Percentiles rank a stretch among this genome's conserved stretches.
Evolutionary conservation across 2,113 vertebrate genomes (phyloP).

Genomic region (Aegotheles bennettii): DNA sequence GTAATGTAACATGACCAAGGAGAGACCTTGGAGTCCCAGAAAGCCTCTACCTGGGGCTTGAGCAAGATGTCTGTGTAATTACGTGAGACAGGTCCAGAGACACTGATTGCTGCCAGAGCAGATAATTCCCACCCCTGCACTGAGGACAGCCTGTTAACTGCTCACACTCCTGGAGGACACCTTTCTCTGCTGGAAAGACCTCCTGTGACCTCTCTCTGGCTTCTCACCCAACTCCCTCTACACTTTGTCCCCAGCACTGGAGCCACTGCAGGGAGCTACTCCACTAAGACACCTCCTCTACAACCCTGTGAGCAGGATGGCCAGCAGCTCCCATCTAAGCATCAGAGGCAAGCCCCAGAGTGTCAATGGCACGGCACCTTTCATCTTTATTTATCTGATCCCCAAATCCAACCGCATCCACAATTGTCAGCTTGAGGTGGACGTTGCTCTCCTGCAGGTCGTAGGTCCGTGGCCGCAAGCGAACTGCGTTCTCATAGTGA

Average conservation of each 20-base stretch:
- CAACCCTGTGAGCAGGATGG: not conserved
- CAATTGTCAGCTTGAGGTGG: slow-evolving; percentile 92
- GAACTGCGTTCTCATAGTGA: slow-evolving; percentile 89
- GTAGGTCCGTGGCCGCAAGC: slow-evolving; percentile 89
- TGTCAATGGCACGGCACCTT: slow-evolving; percentile 63
- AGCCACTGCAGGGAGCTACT: not conserved
- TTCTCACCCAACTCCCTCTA: not conserved
- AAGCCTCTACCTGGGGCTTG: not conserved
- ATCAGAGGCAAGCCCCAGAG: not conserved
- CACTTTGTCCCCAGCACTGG: not conserved
- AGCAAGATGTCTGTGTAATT: not conserved
- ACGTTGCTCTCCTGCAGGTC: slow-evolving; percentile 94
- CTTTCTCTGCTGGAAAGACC: not conserved
- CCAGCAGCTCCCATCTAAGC: not conserved
- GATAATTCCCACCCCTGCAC: not conserved
- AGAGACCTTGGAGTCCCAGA: not conserved
- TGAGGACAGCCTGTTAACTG: not conserved
- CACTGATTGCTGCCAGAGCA: not conserved
- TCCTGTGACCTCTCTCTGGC: not conserved
- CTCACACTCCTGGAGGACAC: not conserved
- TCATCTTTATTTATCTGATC: slow-evolving; percentile 99
- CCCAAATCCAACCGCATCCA: slow-evolving; percentile 94
- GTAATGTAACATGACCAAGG: not conserved
- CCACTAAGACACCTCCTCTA: too few species aligned
- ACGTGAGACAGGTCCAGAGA: not conserved